These are phyloP conservation scores for Bombus confusus DNA, from an alignment of 1,140 invertebrate genomes.

Conservation along the genomic window DNA sequence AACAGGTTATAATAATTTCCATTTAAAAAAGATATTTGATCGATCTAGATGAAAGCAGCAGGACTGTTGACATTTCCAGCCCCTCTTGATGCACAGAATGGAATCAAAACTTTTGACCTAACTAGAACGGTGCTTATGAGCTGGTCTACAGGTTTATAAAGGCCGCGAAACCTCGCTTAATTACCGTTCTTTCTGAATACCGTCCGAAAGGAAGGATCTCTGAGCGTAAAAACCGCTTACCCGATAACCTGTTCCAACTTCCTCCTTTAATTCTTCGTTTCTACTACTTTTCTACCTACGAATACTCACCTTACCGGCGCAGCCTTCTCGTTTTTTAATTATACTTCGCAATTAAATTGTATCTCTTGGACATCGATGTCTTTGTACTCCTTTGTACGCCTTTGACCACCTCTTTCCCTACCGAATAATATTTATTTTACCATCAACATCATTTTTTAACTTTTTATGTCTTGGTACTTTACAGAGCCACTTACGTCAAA, in stretches of 20 bases:
- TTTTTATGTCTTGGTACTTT: too few relatives aligned
- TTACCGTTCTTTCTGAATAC: constrained; percentile 5
- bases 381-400: neutral
- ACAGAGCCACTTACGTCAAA: too few relatives aligned
- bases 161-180: constrained; percentile 8
- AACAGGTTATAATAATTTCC: neutral
- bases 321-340: neutral
- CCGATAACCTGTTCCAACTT: constrained; percentile 10
- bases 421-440: neutral
- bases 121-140: constrained; percentile 13
- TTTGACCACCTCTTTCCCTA: neutral
- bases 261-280: neutral
- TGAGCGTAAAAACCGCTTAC: neutral
- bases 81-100: neutral
- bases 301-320: neutral
- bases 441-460: too few relatives aligned
- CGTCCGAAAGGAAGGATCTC: neutral
- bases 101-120: constrained; percentile 37
- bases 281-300: neutral
- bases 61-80: neutral
- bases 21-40: neutral
- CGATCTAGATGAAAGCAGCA: neutral
- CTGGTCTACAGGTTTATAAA: neutral
- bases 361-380: too few relatives aligned
- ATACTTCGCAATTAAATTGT: neutral